Conservation (phyloP, 2,113 vertebrate species). For the Ceyx margarethae region DNA sequence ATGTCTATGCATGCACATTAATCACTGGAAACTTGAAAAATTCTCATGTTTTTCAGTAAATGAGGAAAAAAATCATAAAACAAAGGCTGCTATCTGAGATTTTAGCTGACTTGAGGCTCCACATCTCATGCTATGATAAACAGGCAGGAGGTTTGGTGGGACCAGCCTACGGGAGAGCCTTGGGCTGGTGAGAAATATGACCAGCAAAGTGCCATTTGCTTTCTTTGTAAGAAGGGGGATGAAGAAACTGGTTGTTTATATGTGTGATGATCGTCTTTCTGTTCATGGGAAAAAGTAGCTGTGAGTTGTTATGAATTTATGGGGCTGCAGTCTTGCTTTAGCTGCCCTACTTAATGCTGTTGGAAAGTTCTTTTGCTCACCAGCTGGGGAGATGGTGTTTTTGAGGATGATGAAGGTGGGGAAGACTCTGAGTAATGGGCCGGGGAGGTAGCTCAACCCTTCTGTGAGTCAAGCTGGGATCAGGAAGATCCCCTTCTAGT, state of each 20-base stretch:
- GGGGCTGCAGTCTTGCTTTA: neutral
- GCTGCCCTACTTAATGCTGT: neutral
- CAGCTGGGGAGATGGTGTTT: neutral
- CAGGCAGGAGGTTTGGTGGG: neutral
- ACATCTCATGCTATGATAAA: rapidly evolving
- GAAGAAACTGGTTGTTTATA: neutral
- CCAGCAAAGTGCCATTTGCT: neutral
- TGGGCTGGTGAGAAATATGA: neutral
- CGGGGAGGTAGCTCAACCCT: neutral
- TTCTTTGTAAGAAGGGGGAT: neutral
- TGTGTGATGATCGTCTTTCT: neutral
- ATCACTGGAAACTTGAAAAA: neutral
- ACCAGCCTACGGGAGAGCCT: neutral
- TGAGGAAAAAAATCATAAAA: neutral
- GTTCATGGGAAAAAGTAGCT: neutral
- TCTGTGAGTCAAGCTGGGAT: neutral
- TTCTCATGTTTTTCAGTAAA: neutral
- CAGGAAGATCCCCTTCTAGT: neutral
- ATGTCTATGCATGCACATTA: neutral
- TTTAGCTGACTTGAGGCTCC: neutral
- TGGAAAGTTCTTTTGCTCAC: neutral
- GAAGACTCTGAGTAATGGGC: neutral
- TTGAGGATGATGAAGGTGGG: neutral
- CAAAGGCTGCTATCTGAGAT: neutral
- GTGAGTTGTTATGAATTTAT: neutral